These are phyloP conservation scores for Sorex araneus DNA, from an alignment of 2,113 vertebrate species.

Conservation along the genomic window DNA sequence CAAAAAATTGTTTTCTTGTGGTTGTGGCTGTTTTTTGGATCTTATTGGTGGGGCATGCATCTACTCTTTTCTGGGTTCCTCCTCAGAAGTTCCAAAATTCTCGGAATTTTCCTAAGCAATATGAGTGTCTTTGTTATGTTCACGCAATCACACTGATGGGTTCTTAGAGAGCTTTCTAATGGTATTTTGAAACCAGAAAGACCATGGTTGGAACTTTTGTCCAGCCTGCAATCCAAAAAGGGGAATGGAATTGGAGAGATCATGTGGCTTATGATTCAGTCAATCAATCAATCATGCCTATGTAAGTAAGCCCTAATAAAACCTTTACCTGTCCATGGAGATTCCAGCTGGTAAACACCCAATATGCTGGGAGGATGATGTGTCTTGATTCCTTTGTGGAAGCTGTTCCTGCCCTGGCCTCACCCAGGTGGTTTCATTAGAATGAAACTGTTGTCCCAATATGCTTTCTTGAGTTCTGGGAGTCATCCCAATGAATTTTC, in stretches of 20 bases:
- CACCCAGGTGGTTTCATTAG: neutral
- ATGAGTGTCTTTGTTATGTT: neutral
- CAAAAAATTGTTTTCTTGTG: neutral
- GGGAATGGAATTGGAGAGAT: neutral
- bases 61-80: neutral
- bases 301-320: neutral
- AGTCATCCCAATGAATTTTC: neutral
- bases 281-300: neutral
- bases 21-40: neutral
- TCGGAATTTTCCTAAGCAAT: neutral
- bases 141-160: neutral
- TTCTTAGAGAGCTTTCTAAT: neutral
- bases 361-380: neutral
- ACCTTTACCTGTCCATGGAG: neutral
- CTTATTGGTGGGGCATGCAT: neutral
- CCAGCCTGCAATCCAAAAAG: neutral
- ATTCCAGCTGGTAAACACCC: neutral
- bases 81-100: neutral
- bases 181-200: neutral
- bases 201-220: neutral
- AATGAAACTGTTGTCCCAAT: neutral
- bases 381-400: neutral
- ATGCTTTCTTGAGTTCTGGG: neutral
- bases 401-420: neutral
- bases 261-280: neutral